phyloP scores from a whole-genome alignment of 2,797 vertebrate species.

The Tapera naevia region DNA sequence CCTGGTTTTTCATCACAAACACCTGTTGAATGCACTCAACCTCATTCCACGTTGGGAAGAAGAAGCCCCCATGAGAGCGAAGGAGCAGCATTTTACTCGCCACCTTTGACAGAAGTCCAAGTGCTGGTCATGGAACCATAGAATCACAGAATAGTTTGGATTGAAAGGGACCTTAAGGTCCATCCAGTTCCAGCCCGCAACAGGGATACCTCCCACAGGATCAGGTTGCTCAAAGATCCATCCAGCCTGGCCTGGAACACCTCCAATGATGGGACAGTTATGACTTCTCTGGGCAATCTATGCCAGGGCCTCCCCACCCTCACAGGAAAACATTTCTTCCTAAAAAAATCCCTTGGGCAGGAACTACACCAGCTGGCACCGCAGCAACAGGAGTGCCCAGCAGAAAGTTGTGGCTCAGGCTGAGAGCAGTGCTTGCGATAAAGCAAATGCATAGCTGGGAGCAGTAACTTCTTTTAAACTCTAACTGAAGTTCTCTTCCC shows the following conservation, averaged over 20 bases:
- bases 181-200: too few species aligned
- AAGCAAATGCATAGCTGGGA: not conserved
- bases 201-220: too few species aligned
- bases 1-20: not conserved
- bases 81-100: not conserved
- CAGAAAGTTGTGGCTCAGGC: fast-evolving
- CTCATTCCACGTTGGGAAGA: not conserved
- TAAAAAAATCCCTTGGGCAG: not conserved
- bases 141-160: too few species aligned
- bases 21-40: not conserved
- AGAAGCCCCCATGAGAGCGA: not conserved
- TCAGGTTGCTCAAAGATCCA: too few species aligned
- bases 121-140: not conserved
- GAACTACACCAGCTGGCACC: not conserved
- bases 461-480: not conserved
- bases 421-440: not conserved
- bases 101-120: not conserved
- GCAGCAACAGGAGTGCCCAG: not conserved
- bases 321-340: too few species aligned
- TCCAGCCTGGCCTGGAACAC: too few species aligned
- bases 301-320: too few species aligned
- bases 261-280: too few species aligned
- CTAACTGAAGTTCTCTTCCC: not conserved
- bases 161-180: too few species aligned
- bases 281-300: too few species aligned